Conservation (phyloP, 2,888 invertebrate species). For the Leuctra nigra region DNA sequence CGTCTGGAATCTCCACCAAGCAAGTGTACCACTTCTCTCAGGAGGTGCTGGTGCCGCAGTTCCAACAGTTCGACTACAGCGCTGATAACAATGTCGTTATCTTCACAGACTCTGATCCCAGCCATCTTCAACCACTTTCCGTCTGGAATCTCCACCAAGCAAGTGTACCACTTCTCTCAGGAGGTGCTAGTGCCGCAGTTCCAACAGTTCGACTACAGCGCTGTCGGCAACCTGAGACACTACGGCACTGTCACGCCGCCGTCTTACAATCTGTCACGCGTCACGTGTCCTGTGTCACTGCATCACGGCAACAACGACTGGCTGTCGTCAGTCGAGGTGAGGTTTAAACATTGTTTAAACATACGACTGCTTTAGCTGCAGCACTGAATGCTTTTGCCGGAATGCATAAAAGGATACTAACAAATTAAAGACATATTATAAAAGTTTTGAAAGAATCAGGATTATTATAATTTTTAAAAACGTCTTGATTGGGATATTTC, state of each 20-base stretch:
- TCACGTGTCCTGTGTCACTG: slow-evolving; percentile 45
- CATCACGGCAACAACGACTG: slow-evolving; percentile 49
- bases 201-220: slow-evolving; percentile 47
- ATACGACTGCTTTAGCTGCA: too few species aligned
- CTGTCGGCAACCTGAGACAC: slow-evolving; percentile 34
- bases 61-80: slow-evolving; percentile 48
- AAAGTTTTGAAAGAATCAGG: too few species aligned
- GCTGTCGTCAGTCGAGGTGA: slow-evolving; percentile 33
- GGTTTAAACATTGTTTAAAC: too few species aligned
- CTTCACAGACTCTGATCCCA: slow-evolving; percentile 58
- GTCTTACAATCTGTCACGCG: slow-evolving; percentile 43
- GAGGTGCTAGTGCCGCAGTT: slow-evolving; percentile 36
- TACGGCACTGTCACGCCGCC: slow-evolving; percentile 48
- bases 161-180: slow-evolving; percentile 67
- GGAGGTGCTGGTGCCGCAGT: slow-evolving; percentile 34
- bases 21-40: slow-evolving; percentile 70
- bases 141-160: slow-evolving; percentile 61
- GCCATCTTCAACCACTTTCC: slow-evolving; percentile 61
- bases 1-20: slow-evolving; percentile 62
- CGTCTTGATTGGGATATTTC: too few species aligned
- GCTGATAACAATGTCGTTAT: neutral
- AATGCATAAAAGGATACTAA: too few species aligned
- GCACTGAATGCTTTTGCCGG: too few species aligned
- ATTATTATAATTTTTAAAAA: too few species aligned
- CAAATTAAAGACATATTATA: too few species aligned